Conservation (phyloP, 2,797 vertebrate genomes). For the Euphonia xanthogaster region DNA sequence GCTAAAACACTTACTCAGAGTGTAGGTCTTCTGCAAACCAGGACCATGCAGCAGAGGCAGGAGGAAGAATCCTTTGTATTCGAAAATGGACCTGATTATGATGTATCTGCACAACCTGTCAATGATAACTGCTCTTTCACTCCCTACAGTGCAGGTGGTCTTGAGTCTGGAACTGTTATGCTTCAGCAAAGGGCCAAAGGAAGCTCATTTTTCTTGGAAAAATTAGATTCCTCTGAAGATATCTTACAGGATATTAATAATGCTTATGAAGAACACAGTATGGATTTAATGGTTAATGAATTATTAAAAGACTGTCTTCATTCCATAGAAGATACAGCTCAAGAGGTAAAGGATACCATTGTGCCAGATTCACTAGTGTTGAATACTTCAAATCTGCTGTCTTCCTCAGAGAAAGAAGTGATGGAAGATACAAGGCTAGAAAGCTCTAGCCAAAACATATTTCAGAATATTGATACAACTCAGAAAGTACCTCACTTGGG, state of each 20-base stretch:
- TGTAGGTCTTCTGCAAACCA: neutral
- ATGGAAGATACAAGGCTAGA: neutral
- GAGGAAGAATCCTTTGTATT: neutral
- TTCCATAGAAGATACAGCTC: neutral
- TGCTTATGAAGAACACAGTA: neutral
- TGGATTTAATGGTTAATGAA: neutral
- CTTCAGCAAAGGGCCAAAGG: neutral
- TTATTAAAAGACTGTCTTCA: neutral
- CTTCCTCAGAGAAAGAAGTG: neutral
- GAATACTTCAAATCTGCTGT: neutral
- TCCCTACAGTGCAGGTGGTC: neutral
- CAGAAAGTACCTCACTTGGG: neutral
- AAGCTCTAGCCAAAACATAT: neutral
- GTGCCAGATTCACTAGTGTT: neutral
- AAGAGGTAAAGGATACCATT: neutral
- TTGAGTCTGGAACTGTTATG: neutral
- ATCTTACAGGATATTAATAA: neutral
- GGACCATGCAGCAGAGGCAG: neutral
- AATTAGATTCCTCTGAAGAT: neutral
- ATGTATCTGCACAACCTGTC: neutral
- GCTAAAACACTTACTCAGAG: neutral
- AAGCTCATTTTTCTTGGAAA: neutral
- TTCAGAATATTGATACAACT: neutral
- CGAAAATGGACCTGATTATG: neutral
- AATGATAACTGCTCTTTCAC: neutral